Conservation (phyloP, 2,797 vertebrate species). For the Buceros bicornis region DNA sequence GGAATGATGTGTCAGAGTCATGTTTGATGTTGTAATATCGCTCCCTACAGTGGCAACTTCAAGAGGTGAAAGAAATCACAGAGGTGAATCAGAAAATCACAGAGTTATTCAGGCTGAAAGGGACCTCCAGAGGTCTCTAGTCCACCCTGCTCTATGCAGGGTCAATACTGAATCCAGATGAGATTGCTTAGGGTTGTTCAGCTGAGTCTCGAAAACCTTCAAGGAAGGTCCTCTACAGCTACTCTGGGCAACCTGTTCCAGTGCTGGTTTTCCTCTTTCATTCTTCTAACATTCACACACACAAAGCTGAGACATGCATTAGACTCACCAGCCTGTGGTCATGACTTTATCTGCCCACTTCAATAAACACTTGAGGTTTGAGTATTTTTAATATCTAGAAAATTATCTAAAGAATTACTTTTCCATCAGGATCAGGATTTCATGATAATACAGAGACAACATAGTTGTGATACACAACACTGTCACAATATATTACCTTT, state of each 20-base stretch:
- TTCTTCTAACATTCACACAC: not conserved
- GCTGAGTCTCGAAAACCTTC: not conserved
- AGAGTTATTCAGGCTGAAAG: not conserved
- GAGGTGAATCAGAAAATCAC: not conserved
- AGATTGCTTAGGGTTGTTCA: not conserved
- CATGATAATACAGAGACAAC: not conserved
- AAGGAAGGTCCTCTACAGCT: not conserved
- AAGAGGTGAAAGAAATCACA: not conserved
- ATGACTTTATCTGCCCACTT: not conserved
- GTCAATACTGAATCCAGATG: not conserved
- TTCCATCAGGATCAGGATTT: not conserved
- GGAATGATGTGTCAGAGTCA: not conserved
- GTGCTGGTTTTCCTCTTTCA: not conserved
- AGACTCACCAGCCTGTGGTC: not conserved
- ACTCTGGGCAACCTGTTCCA: not conserved
- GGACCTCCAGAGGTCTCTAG: not conserved
- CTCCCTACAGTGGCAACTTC: not conserved
- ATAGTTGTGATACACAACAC: not conserved
- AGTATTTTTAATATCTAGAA: not conserved
- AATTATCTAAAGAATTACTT: not conserved
- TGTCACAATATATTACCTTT: not conserved
- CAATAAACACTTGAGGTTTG: not conserved
- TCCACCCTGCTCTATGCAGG: not conserved
- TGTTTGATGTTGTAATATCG: not conserved
- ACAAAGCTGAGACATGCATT: not conserved